These are phyloP conservation scores for Solen grandis DNA, from an alignment of 1,140 invertebrate species.

Conservation along the genomic window DNA sequence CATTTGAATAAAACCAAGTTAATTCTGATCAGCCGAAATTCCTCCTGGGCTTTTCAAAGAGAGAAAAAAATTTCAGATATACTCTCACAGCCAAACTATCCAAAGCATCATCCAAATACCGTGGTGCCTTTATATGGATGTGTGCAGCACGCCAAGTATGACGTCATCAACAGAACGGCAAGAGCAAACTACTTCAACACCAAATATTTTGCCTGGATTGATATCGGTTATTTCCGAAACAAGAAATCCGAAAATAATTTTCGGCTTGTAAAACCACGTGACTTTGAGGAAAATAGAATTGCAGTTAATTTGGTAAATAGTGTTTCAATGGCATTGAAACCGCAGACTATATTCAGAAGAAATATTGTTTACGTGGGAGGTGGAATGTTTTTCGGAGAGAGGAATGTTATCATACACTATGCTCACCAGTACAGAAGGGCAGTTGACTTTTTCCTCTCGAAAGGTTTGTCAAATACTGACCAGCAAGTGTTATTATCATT, in stretches of 20 bases:
- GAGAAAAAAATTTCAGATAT: constrained; percentile 62
- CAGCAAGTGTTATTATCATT: constrained; percentile 51
- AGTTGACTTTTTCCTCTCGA: constrained; percentile 25
- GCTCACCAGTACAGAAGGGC: background rate
- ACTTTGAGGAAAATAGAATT: constrained; percentile 58
- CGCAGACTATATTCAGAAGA: constrained; percentile 46
- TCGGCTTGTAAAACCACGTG: constrained; percentile 50
- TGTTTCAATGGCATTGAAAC: background rate
- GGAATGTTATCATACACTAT: constrained; percentile 16
- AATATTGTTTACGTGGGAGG: constrained; percentile 53
- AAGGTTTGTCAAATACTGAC: constrained; percentile 34
- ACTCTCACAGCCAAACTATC: constrained; percentile 59
- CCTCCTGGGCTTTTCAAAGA: constrained; percentile 61
- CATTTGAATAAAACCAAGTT: constrained; percentile 58
- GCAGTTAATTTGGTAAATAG: constrained; percentile 54
- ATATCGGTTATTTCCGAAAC: too few species aligned
- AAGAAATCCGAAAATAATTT: constrained; percentile 53
- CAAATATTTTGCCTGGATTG: too few species aligned
- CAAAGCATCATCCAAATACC: constrained; percentile 68
- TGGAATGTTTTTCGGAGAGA: constrained; percentile 36
- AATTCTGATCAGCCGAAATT: constrained; percentile 47
- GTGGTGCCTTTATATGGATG: constrained; percentile 65
- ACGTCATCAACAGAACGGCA: constrained; percentile 46
- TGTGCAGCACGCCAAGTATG: too few species aligned
- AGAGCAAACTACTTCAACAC: constrained; percentile 50